Base-by-base conservation (phyloP, 1,140 invertebrate genomes). In the Gryllus bimaculatus region DNA sequence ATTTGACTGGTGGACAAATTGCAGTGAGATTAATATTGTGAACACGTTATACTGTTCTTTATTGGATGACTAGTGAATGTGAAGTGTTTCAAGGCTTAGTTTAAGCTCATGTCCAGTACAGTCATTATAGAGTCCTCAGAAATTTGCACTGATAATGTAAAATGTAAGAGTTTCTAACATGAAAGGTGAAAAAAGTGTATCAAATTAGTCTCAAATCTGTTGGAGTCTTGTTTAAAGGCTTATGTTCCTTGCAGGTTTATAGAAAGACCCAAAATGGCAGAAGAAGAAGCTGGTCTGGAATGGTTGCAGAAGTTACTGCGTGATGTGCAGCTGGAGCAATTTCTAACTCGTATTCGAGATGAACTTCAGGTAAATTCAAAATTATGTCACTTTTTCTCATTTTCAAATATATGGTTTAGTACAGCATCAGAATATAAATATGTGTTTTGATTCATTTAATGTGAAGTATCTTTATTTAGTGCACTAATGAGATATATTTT, bases 291-390 rank as follows among this genome's bases (percentile, higher is more conserved):
- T 79, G 91, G 90, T 79, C 91, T 89, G 15, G 93, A 94, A 82
- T 96, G 94, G 94, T 87, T 97, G 74, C 91, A 91, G 83, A 93
- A 95, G 80, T 87, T 98, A 73, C 87, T 98, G 81, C 89, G 91
- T 80, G 95, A 98, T 86, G 95, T 97, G 48, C 96, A 99, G 86
- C 88, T 99, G 49, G 93, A 94, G 81, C 96, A 98, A 84, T 99
- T 98, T 86, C 93, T 95, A 83, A 90, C 93, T 15, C 89, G 94
- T 81, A 94, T 99, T 74, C 88, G 94, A 80, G 96, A 98, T 89
- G 95, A 98, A 83, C 88, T 99, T 8, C 96, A 97, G 87, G 89
- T 90, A 81, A 86, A 39, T 39, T 84, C 39, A 39, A 39, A 39
- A 39, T n/a, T n/a, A 39, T 39, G 26, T 39, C 26, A 39, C 26